Conservation (phyloP, 1,140 invertebrate species). For the Polypedilum vanderplanki region DNA sequence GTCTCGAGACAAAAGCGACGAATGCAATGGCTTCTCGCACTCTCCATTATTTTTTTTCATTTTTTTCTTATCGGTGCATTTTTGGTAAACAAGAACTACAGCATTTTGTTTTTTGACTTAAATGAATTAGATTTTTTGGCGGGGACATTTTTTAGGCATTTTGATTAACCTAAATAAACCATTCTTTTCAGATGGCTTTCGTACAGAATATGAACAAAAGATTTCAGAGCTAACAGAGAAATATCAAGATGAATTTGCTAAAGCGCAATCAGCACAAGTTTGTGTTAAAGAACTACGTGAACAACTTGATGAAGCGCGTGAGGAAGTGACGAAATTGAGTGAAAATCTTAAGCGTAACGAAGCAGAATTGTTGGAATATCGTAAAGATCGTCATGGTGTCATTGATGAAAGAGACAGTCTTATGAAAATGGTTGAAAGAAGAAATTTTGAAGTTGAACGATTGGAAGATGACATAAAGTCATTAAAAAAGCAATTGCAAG, state of each 20-base stretch:
- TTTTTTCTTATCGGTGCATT: conserved; percentile 30
- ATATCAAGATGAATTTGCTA: conserved; percentile 55
- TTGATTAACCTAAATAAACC: conserved; percentile 31
- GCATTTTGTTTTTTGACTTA: too few relatives aligned
- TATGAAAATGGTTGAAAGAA: conserved; percentile 58
- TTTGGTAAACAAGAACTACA: too few relatives aligned
- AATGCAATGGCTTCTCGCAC: conserved; percentile 28
- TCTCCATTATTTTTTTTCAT: conserved; percentile 24
- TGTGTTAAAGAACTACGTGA: conserved; percentile 54
- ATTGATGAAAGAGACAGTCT: conserved; percentile 65
- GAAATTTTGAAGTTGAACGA: conserved; percentile 61
- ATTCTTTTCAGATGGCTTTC: conserved; percentile 50
- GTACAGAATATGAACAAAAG: conserved; percentile 51
- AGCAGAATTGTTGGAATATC: conserved; percentile 47
- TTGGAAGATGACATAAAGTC: conserved; percentile 56
- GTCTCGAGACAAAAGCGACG: conserved; percentile 30
- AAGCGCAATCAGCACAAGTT: conserved; percentile 54
- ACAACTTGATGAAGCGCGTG: conserved; percentile 52
- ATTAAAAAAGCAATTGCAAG: conserved; percentile 57
- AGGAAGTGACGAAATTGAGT: conserved; percentile 56
- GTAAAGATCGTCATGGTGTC: conserved; percentile 54
- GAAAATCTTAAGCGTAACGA: conserved; percentile 51
- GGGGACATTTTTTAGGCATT: conserved; percentile 23
- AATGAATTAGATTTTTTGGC: too few relatives aligned
- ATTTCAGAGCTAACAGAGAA: conserved; percentile 52